Evolutionary conservation across 2,888 invertebrate species (phyloP).

Genomic region (Cabera pusaria): DNA sequence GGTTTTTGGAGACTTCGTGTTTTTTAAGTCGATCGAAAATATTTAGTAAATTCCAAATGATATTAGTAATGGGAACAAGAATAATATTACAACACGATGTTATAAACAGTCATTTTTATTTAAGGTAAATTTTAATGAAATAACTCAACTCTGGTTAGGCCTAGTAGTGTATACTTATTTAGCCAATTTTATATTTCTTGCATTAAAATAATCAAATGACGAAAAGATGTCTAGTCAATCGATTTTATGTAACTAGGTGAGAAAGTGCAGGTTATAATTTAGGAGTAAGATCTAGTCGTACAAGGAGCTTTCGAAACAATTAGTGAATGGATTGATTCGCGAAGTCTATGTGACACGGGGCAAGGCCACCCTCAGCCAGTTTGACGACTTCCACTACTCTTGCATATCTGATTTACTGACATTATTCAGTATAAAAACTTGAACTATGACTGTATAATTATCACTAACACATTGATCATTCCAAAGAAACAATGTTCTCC

Average conservation of each 20-base stretch:
- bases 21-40: no score
- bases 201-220: no score
- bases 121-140: no score
- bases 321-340: slow-evolving; percentile 37
- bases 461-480: slow-evolving; percentile 44
- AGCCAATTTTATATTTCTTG: no score
- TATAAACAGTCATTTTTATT: no score
- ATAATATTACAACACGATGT: no score
- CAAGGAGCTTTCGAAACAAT: slow-evolving; percentile 32
- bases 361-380: slow-evolving; percentile 33
- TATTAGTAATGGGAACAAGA: no score
- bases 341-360: slow-evolving; percentile 34
- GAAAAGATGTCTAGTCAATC: not conserved
- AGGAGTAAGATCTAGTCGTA: slow-evolving; percentile 9
- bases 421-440: slow-evolving; percentile 50
- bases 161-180: no score
- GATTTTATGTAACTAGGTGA: not conserved
- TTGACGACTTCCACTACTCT: slow-evolving; percentile 50
- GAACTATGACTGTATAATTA: slow-evolving; percentile 34
- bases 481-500: slow-evolving; percentile 45
- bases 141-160: no score
- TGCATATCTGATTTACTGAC: slow-evolving; percentile 35
- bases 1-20: no score
- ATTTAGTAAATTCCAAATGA: no score
- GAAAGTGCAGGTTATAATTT: slow-evolving; percentile 6